Conservation (phyloP, 1,140 invertebrate species). For the Thaumetopoea pityocampa region DNA sequence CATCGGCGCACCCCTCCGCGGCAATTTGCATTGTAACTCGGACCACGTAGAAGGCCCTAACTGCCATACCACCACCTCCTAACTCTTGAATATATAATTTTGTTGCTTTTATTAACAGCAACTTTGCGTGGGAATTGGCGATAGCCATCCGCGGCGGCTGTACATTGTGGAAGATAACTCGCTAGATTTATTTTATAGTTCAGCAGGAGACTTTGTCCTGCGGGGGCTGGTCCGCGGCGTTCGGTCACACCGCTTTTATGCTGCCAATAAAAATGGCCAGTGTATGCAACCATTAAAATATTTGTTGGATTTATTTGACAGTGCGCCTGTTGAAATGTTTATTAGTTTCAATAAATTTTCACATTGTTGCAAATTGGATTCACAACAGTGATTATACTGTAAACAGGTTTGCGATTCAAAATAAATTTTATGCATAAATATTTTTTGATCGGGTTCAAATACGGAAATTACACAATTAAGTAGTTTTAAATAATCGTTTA, state of each 20-base stretch:
- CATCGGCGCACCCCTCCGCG: conserved; percentile 65
- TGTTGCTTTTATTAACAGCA: conserved; percentile 73
- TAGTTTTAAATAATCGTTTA: too few species aligned
- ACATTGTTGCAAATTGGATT: conserved; percentile 60
- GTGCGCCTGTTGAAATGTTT: conserved; percentile 55
- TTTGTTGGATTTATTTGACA: conserved; percentile 70
- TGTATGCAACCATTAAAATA: conserved; percentile 67
- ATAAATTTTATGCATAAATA: background rate
- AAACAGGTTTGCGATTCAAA: conserved; percentile 6
- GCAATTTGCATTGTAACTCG: conserved; percentile 75
- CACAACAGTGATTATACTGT: conserved; percentile 26
- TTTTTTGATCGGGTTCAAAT: too few species aligned
- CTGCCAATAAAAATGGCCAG: conserved; percentile 63
- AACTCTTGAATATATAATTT: conserved; percentile 76
- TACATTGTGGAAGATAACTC: conserved; percentile 73
- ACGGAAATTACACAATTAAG: too few species aligned
- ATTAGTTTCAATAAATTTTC: conserved; percentile 42
- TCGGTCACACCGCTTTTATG: conserved; percentile 57
- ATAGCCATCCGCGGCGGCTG: conserved; percentile 68
- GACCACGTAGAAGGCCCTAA: conserved; percentile 72
- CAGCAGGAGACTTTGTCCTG: conserved; percentile 56
- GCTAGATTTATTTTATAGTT: conserved; percentile 74
- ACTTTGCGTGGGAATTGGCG: conserved; percentile 73
- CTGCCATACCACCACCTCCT: conserved; percentile 67
- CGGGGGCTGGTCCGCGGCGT: conserved; percentile 44